Evolutionary conservation across 2,888 invertebrate species (phyloP), one percentile per base, ranked within the genome.

Genomic region (Noctua janthina): DNA sequence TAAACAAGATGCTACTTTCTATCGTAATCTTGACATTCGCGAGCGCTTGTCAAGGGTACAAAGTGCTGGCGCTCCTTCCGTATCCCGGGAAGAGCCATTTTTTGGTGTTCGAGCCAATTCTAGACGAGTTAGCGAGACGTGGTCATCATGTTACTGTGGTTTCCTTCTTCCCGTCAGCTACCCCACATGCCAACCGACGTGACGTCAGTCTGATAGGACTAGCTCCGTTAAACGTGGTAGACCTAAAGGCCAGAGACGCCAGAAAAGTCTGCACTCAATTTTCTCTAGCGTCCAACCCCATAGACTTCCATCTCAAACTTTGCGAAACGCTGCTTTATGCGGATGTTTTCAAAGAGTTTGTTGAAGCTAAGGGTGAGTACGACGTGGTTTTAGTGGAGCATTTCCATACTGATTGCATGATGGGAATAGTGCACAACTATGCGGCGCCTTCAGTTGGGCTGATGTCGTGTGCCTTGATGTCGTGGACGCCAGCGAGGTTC

Each of bases 71-170:
- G 20, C 82, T 96, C 1, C 94, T 97, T 62, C 95, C 95, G 3
- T 96, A 97, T 82, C 92, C 93, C 0, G 97, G 97, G 0, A 96
- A 96, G 79, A 97, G 97, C 76, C 97, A 97, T 85, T 95, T 96
- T 83, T 94, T 95, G 86, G 95, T 97, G 6, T 97, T 97, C 82
- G 94, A 95, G 68, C 95, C 97, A 0, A 88, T 97, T 13, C 82
- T 97, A 3, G 91, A 94, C 3, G 96, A 96, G 78, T 87, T 97
- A 68, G 93, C 93, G 0, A 84, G 82, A 2, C 93, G 96, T 2
- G 97, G 97, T 5, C 97, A 97, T 86, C 91, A 96, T 2, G 49
- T 97, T 0, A 97, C 96, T 3, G 96, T 97, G 1, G 91, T 97
- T 8, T 97, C 97, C 0, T 94, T 95, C 87, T 97, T 96, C 84